Percentiles rank a stretch among this genome's conserved stretches.
These are phyloP conservation scores for Trialeurodes vaporariorum DNA, from an alignment of 1,140 invertebrate species.

Conservation along the genomic window DNA sequence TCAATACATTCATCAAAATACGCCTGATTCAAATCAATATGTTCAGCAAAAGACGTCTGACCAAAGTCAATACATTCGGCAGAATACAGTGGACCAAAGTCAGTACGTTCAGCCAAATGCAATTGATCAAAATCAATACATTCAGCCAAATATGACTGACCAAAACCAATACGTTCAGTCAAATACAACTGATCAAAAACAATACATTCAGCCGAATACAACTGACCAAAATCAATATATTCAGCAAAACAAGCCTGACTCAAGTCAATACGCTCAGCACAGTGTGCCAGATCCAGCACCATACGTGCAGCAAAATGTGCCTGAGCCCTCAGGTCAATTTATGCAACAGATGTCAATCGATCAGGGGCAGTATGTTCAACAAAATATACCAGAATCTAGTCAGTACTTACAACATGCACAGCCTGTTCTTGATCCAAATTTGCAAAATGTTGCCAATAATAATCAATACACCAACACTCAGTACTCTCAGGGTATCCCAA, in stretches of 20 bases:
- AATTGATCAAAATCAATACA: not conserved
- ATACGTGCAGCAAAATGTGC: not conserved
- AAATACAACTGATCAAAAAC: no score
- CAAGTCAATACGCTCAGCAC: not conserved
- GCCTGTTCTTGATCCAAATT: not conserved
- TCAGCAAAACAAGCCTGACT: not conserved
- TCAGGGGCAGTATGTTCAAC: not conserved
- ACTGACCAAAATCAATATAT: not conserved
- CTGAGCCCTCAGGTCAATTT: slow-evolving; percentile 6
- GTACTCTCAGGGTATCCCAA: no score
- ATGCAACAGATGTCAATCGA: slow-evolving; percentile 6
- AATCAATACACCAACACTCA: no score
- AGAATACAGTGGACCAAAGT: not conserved
- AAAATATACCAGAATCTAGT: not conserved
- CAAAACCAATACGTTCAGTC: not conserved
- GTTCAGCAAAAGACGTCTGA: not conserved
- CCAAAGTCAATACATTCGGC: slow-evolving; percentile 8
- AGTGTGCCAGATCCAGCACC: not conserved
- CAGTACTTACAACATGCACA: not conserved
- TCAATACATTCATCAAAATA: not conserved
- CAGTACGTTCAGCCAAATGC: not conserved
- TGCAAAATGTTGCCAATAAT: no score
- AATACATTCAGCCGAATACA: not conserved
- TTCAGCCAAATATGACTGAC: not conserved
- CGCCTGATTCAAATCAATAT: not conserved